A percentile compares a stretch with the other conserved stretches of the same genome.
Evolutionary conservation across 2,888 invertebrate species (phyloP).

Genomic region (Mesorhabditis sp.): DNA sequence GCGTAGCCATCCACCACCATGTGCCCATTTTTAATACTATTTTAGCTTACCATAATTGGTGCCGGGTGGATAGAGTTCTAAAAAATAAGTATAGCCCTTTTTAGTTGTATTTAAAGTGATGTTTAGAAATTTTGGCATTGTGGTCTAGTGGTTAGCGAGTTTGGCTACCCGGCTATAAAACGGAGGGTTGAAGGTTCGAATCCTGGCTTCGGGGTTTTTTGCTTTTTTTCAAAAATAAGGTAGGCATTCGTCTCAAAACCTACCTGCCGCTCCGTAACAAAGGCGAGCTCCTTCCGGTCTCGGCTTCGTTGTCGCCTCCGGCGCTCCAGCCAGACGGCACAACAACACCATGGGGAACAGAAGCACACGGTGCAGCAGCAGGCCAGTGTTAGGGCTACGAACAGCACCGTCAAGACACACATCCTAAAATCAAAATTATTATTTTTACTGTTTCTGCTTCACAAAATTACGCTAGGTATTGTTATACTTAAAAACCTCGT

Average conservation of each 20-base stretch:
- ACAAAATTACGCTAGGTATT: no score
- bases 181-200: no score
- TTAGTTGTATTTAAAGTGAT: neutral
- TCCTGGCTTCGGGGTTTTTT: neutral
- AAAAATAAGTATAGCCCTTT: neutral
- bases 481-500: no score
- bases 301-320: neutral
- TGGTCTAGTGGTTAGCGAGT: no score
- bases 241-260: neutral
- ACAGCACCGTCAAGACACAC: neutral
- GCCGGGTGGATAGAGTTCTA: neutral
- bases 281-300: neutral
- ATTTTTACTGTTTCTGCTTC: no score
- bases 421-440: neutral
- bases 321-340: neutral
- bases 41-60: neutral
- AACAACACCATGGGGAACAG: neutral
- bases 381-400: neutral
- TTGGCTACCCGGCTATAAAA: no score
- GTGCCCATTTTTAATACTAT: neutral
- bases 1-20: no score
- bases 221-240: neutral
- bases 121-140: no score
- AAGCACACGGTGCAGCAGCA: neutral
- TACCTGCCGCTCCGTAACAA: neutral